Evolutionary conservation across 2,888 invertebrate genomes (phyloP), one percentile per base, ranked within the genome.

Genomic region (Orchestes rusci): DNA sequence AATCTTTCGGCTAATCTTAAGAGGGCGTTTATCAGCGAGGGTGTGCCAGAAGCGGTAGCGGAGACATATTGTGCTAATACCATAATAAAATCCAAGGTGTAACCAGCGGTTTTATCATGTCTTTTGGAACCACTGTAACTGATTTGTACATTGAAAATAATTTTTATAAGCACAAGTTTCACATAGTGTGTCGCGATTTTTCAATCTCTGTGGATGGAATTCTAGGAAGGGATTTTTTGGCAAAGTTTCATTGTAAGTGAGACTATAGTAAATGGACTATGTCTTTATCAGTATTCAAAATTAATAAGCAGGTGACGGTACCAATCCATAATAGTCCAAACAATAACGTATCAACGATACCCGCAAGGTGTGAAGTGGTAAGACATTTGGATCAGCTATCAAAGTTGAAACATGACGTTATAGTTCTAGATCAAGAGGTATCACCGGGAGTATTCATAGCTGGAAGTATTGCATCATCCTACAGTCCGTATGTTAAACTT

Each of bases 151-250:
- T 23, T 8, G 23, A 23, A 23, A 23, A n/a, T 8, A 7, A 23
- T 23, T 5, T 23, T 7, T 23, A 10, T 12, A 30, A 12, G 4
- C 30, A 30, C 12, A 5, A 8, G 12, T 30, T 30, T 41, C 35
- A 45, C 16, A 29, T 45, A 23, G 40, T 45, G 4, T 16, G 28
- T 19, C 3, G 23, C 10, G 27, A 45, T 35, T 45, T 45, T 17
- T 40, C 40, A 16, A 45, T 42, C n/a, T 39, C 39, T 17, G 13
- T 16, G 7, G 39, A 44, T 16, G 44, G 39, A 16, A 44, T 44
- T 13, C 18, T 44, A 3, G 44, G 44, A 31, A 36, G 18, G 20
- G 18, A 36, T 36, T 36, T 36, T 36, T n/a, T 36, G 7, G 4
- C 23, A 10, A 36, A 41, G 16, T 44, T 19, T 18, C 17, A 31